phyloP scores from a whole-genome alignment of 2,797 vertebrate genomes.

The Thunnus albacares region DNA sequence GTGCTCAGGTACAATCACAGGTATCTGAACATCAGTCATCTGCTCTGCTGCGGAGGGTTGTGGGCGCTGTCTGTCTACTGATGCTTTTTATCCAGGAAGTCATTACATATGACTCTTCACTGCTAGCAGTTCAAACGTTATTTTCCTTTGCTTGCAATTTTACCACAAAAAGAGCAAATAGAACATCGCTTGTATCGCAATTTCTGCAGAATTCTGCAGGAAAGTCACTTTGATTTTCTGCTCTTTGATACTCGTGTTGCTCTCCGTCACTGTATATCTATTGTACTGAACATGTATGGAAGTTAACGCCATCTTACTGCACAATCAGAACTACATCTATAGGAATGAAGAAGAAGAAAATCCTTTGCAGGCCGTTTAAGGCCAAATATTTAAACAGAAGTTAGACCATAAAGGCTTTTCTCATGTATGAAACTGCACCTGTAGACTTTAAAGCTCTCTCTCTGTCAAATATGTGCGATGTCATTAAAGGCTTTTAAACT shows the following conservation, averaged over 20 bases:
- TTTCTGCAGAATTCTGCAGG: no score
- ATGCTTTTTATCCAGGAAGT: no score
- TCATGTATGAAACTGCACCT: slow-evolving; percentile 90
- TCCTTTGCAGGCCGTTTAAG: slow-evolving; percentile 80
- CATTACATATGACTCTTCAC: no score
- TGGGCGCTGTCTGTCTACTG: no score
- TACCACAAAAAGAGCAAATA: no score
- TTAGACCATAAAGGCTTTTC: slow-evolving; percentile 66
- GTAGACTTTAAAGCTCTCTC: slow-evolving; percentile 86
- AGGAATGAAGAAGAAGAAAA: slow-evolving; percentile 87
- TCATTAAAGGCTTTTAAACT: slow-evolving; percentile 66
- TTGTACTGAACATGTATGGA: slow-evolving; percentile 89
- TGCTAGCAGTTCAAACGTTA: no score
- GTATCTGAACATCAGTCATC: no score
- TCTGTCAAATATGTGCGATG: slow-evolving; percentile 67
- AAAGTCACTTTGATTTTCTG: slow-evolving; percentile 61
- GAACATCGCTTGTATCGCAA: no score
- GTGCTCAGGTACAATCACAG: no score
- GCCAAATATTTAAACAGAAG: slow-evolving; percentile 80
- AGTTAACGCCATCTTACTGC: slow-evolving; percentile 87
- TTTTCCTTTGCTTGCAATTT: no score
- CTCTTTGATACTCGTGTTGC: slow-evolving; percentile 96
- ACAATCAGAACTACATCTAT: slow-evolving; percentile 81
- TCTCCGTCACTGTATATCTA: slow-evolving; percentile 95
- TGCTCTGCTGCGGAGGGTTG: no score